Evolutionary conservation across 2,113 vertebrate genomes (phyloP), one percentile per base, ranked within the genome.

Genomic region (Poicephalus meyeri): DNA sequence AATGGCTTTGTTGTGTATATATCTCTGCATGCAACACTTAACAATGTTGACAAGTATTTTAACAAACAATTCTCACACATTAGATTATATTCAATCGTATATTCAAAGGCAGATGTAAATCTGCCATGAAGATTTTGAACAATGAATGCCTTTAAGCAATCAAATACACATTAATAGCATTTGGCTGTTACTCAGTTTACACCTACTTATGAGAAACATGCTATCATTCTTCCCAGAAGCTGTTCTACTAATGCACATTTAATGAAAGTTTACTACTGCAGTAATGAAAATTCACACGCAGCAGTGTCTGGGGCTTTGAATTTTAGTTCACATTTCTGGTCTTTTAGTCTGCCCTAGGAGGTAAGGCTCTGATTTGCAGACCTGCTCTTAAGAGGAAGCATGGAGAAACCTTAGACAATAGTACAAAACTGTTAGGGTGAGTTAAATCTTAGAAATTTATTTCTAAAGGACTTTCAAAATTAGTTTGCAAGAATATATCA

Each of bases 141-240:
- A 90, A 69, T 31, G 9, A 84, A 76, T 79, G 33, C 16, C 25
- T 86, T 87, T 70, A 86, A 89, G 49, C 50, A 65, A 33, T 91
- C 76, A 94, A 86, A 74, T 10, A 31, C 11, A 69, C 5, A 10
- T 55, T 95, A 84, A 95, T 15, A 91, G 16, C 37, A 73, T 84
- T 88, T 89, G 91, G 39, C 14, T 93, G 77, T 93, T 88, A 94
- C 55, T 80, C 37, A 47, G 26, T 73, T 91, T 90, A 52, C 9
- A 79, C 86, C 37, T 84, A 33, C 7, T 77, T 73, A 50, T 58
- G 69, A 77, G 46, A 93, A 95, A 84, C 42, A n/a, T 37, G 33
- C 50, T 71, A 17, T 71, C 46, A 63, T 63, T 49, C 46, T 77
- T 84, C 73, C n/a, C 44, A 86, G 56, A 91, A 83, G 28, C 31